Conservation (phyloP, 2,888 invertebrate genomes). For the Pinctada fucata region DNA sequence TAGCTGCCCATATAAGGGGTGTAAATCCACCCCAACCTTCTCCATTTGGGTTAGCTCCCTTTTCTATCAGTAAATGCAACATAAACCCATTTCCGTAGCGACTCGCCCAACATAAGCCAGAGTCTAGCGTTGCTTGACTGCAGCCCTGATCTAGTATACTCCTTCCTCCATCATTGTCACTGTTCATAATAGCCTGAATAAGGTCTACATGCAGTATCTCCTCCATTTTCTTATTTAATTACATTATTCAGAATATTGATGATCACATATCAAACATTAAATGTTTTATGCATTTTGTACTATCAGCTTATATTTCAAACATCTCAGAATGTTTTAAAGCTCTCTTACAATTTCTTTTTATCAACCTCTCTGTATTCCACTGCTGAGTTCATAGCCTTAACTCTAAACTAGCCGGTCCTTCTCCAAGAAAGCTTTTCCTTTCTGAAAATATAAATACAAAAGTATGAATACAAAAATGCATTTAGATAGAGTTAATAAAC, state of each 20-base stretch:
- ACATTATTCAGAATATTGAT: neutral
- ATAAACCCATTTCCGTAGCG: constrained; percentile 53
- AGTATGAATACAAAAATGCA: no score
- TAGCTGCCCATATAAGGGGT: constrained; percentile 56
- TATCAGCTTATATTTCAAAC: no score
- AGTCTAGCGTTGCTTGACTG: constrained; percentile 48
- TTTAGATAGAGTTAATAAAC: no score
- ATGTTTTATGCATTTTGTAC: no score
- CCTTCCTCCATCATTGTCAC: constrained; percentile 36
- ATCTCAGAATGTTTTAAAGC: no score
- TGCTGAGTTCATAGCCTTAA: no score
- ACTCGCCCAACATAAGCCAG: constrained; percentile 58
- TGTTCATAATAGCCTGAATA: constrained; percentile 46
- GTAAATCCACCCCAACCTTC: constrained; percentile 59
- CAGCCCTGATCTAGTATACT: constrained; percentile 38
- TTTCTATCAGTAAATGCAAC: constrained; percentile 41
- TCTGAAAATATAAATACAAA: no score
- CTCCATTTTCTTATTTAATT: constrained; percentile 3
- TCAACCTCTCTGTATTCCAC: no score
- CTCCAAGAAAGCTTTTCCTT: no score
- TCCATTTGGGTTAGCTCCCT: constrained; percentile 51
- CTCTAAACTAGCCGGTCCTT: no score
- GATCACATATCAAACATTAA: no score
- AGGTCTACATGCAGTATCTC: constrained; percentile 24
- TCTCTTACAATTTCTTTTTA: no score